phyloP scores from a whole-genome alignment of 1,140 invertebrate species.

The Portunus trituberculatus region DNA sequence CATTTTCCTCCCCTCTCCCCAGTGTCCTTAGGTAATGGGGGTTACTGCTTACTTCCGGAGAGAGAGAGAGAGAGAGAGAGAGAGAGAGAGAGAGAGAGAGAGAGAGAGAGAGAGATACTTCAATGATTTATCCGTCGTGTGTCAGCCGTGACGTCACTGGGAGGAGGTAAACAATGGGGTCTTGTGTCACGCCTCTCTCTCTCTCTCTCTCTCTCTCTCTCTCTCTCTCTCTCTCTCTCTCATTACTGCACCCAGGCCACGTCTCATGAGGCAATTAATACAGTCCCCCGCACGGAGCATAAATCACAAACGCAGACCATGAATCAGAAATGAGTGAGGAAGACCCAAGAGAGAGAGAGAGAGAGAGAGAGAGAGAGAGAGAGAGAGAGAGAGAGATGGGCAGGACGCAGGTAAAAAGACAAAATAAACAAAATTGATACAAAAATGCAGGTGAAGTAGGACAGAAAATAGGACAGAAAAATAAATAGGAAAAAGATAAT shows the following conservation, averaged over 20 bases:
- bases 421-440: too few relatives aligned
- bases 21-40: conserved; percentile 9
- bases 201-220: not conserved
- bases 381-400: too few relatives aligned
- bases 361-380: too few relatives aligned
- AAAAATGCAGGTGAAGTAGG: not conserved
- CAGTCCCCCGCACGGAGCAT: not conserved
- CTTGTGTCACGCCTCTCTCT: not conserved
- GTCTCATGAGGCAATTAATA: conserved; percentile 27
- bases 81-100: too few relatives aligned
- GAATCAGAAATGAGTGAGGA: conserved; percentile 17
- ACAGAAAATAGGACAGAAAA: not conserved
- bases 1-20: not conserved
- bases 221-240: not conserved
- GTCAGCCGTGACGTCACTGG: not conserved
- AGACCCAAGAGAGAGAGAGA: too few relatives aligned
- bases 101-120: not conserved
- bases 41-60: not conserved
- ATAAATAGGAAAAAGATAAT: too few relatives aligned
- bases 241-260: not conserved
- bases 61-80: too few relatives aligned
- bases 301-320: conserved; percentile 20
- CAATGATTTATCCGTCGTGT: not conserved
- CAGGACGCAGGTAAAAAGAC: too few relatives aligned
- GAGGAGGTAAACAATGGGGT: not conserved